These are phyloP conservation scores for Drosophila ohnishii DNA, from an alignment of 1,140 invertebrate species.

Conservation along the genomic window DNA sequence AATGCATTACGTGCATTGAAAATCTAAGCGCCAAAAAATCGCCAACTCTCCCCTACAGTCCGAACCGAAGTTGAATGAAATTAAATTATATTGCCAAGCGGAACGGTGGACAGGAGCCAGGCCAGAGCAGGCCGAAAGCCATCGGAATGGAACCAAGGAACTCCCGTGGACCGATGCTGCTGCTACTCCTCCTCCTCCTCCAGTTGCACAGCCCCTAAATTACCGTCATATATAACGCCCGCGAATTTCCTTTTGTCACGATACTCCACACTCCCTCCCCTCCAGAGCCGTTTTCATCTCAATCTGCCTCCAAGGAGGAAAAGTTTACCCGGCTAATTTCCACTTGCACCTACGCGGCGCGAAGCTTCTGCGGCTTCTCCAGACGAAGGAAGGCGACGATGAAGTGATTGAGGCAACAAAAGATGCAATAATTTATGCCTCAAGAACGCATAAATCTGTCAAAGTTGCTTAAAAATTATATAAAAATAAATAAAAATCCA, in stretches of 20 bases:
- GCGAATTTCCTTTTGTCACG: conserved; percentile 47
- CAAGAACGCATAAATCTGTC: conserved; percentile 73
- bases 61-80: not conserved
- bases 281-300: conserved; percentile 16
- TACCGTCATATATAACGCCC: conserved; percentile 59
- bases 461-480: conserved; percentile 75
- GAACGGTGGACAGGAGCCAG: conserved; percentile 15
- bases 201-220: conserved; percentile 25
- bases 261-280: not conserved
- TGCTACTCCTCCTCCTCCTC: not conserved
- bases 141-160: conserved; percentile 11
- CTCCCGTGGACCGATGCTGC: not conserved
- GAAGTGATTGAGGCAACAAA: conserved; percentile 25
- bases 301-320: conserved; percentile 20
- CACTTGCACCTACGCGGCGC: conserved; percentile 42
- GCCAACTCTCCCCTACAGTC: not conserved
- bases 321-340: conserved; percentile 60
- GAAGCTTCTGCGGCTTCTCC: not conserved
- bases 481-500: conserved; percentile 72
- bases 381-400: conserved; percentile 11
- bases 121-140: not conserved
- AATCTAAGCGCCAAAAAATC: conserved; percentile 13
- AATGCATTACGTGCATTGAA: conserved; percentile 21
- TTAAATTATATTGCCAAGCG: conserved; percentile 23
- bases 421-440: conserved; percentile 71